phyloP scores from a whole-genome alignment of 2,888 invertebrate species.

The Chloroclystis v-ata region DNA sequence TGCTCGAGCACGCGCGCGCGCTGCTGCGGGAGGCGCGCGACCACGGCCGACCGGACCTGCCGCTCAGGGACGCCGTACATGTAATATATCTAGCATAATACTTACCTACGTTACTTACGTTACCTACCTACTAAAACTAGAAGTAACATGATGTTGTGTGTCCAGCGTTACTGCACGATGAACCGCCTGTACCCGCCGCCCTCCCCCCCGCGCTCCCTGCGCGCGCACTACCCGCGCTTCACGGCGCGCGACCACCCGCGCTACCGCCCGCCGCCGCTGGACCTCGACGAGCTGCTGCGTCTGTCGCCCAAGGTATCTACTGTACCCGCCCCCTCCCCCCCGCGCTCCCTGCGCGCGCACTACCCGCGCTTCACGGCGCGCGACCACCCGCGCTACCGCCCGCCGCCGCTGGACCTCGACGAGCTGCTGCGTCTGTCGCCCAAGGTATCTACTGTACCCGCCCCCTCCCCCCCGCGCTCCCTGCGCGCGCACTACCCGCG shows the following conservation, averaged over 20 bases:
- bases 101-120: no score
- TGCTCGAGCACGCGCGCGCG: conserved; percentile 69
- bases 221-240: conserved; percentile 51
- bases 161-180: conserved; percentile 59
- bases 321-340: neutral
- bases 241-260: conserved; percentile 39
- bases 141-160: no score
- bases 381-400: no score
- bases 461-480: no score
- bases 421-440: no score
- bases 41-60: conserved; percentile 54
- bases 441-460: no score
- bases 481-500: conserved; percentile 66
- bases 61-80: conserved; percentile 64
- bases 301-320: no score
- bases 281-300: no score
- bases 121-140: no score
- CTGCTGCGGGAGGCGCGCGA: conserved; percentile 63
- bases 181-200: conserved; percentile 62
- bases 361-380: no score
- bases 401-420: no score
- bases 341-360: neutral
- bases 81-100: no score
- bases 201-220: conserved; percentile 44
- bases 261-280: conserved; percentile 31